Evolutionary conservation across 1,140 invertebrate genomes (phyloP).

Genomic region (Diabrotica undecimpunctata): DNA sequence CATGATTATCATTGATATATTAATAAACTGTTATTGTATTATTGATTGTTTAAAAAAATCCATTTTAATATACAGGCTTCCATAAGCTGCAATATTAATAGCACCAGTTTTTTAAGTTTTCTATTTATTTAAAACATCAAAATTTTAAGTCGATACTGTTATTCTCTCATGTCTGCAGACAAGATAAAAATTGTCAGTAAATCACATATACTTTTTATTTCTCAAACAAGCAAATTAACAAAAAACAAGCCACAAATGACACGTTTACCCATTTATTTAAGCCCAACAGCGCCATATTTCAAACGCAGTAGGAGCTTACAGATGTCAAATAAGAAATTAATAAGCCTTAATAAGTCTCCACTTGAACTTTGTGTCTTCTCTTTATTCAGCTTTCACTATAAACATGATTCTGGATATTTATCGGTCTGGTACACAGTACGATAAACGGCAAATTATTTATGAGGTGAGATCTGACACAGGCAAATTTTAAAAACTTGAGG

Average conservation of each 20-base stretch:
- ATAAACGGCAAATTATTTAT: conserved; percentile 45
- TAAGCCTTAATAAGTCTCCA: conserved; percentile 35
- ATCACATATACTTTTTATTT: background rate
- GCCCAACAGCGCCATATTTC: conserved; percentile 30
- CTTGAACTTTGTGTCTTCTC: conserved; percentile 29
- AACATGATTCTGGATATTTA: conserved; percentile 46
- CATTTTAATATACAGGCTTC: too few species aligned
- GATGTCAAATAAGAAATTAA: conserved; percentile 39
- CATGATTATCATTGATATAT: too few species aligned
- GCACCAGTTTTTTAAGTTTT: too few species aligned
- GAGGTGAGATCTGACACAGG: conserved; percentile 47
- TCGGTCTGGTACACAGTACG: conserved; percentile 37
- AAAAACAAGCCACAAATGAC: conserved; percentile 2
- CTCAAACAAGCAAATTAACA: background rate
- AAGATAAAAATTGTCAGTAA: background rate
- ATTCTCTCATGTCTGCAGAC: too few species aligned
- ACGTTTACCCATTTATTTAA: conserved; percentile 1
- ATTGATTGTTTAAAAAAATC: too few species aligned
- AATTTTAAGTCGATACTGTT: too few species aligned
- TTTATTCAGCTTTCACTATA: conserved; percentile 38
- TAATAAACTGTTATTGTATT: too few species aligned
- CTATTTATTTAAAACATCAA: too few species aligned
- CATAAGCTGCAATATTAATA: too few species aligned
- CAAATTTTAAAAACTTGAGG: conserved; percentile 46
- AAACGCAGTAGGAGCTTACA: conserved; percentile 34